These are phyloP conservation scores for Leucophenga varia DNA, from an alignment of 1,140 invertebrate species.

Conservation along the genomic window DNA sequence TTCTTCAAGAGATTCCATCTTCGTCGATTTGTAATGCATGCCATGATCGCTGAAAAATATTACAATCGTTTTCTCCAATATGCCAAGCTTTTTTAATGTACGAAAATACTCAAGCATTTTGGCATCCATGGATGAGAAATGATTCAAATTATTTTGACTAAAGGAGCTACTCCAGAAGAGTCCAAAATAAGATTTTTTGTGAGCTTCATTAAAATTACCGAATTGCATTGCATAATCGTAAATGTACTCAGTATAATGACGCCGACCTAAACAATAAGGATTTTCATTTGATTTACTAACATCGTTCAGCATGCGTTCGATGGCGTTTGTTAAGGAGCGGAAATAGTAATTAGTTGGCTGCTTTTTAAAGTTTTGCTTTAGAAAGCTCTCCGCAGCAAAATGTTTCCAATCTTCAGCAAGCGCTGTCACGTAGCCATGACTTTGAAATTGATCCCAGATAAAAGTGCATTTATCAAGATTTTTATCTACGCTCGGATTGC, in stretches of 20 bases:
- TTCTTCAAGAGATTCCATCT: slow-evolving; percentile 77
- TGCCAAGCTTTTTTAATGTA: slow-evolving; percentile 58
- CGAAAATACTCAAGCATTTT: slow-evolving; percentile 61
- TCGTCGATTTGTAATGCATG: slow-evolving; percentile 75
- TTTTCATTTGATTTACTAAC: slow-evolving; percentile 29
- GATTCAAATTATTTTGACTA: slow-evolving; percentile 73
- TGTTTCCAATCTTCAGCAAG: slow-evolving; percentile 73
- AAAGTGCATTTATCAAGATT: slow-evolving; percentile 67
- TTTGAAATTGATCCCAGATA: slow-evolving; percentile 73
- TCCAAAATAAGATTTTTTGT: slow-evolving; percentile 65
- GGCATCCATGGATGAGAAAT: slow-evolving; percentile 65
- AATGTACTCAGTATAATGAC: slow-evolving; percentile 58
- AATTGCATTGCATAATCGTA: slow-evolving; percentile 60
- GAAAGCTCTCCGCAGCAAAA: slow-evolving; percentile 77
- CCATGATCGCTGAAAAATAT: slow-evolving; percentile 89
- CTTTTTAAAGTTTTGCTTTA: slow-evolving; percentile 72
- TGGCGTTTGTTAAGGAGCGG: slow-evolving; percentile 69
- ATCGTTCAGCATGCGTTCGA: slow-evolving; percentile 57
- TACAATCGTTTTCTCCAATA: slow-evolving; percentile 67
- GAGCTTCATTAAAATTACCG: slow-evolving; percentile 53
- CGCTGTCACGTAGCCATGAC: slow-evolving; percentile 71
- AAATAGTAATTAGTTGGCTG: slow-evolving; percentile 80
- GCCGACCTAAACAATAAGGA: slow-evolving; percentile 61
- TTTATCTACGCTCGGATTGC: slow-evolving; percentile 54
- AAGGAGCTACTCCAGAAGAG: slow-evolving; percentile 77